phyloP scores from a whole-genome alignment of 1,140 invertebrate genomes.

The Rhopalosiphum maidis region DNA sequence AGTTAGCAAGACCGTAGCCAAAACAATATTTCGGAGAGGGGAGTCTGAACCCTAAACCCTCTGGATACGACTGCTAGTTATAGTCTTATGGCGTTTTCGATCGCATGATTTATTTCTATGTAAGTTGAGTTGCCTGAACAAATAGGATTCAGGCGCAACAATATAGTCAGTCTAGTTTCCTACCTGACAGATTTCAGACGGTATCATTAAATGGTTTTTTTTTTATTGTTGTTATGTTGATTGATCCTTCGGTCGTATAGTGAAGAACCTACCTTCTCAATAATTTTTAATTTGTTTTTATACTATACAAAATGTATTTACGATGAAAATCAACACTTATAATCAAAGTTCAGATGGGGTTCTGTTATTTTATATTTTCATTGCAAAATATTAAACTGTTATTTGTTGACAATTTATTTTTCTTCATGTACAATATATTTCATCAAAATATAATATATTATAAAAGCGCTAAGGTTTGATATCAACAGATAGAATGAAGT shows the following conservation, averaged over 20 bases:
- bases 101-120: too few relatives aligned
- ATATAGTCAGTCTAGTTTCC: background rate
- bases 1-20: too few relatives aligned
- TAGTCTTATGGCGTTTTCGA: too few relatives aligned
- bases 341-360: too few relatives aligned
- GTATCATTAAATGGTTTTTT: background rate
- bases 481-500: too few relatives aligned
- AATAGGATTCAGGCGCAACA: background rate
- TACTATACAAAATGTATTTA: background rate
- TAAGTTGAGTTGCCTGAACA: background rate
- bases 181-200: background rate
- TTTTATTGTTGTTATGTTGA: background rate
- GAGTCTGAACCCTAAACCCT: too few relatives aligned
- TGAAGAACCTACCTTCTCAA: background rate
- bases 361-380: background rate
- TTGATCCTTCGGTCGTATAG: too few relatives aligned
- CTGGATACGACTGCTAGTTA: too few relatives aligned
- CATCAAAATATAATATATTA: background rate
- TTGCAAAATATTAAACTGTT: background rate
- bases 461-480: too few relatives aligned
- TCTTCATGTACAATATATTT: background rate
- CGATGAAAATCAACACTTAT: too few relatives aligned
- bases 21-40: too few relatives aligned
- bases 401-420: background rate
- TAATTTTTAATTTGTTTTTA: background rate